Percentiles rank a stretch among this genome's conserved stretches.
phyloP scores from a whole-genome alignment of 2,888 invertebrate genomes.

The Bombylius major region DNA sequence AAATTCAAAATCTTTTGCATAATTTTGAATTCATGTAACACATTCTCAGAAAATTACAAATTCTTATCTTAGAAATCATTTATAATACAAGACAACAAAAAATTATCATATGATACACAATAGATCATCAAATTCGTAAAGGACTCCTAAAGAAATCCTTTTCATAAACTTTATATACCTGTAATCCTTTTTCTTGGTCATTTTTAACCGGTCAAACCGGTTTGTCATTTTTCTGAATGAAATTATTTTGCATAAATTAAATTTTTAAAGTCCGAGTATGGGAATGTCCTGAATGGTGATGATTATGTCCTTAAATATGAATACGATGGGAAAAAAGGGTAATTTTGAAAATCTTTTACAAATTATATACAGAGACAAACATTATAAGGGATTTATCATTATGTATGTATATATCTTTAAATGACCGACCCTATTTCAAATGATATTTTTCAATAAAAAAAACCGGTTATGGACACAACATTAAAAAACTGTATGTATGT shows the following conservation, averaged over 20 bases:
- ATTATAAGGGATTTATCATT: neutral
- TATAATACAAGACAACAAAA: too few relatives aligned
- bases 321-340: neutral
- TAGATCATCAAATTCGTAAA: too few relatives aligned
- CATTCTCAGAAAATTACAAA: too few relatives aligned
- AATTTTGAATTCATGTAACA: too few relatives aligned
- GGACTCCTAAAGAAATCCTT: too few relatives aligned
- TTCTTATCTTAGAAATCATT: too few relatives aligned
- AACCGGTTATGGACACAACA: neutral
- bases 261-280: conserved; percentile 2
- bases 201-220: conserved; percentile 21
- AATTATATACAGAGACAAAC: neutral
- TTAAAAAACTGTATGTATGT: neutral
- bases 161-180: too few relatives aligned
- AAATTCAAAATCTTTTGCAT: too few relatives aligned
- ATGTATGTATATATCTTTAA: neutral
- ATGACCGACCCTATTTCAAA: neutral
- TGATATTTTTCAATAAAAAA: neutral
- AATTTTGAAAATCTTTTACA: neutral
- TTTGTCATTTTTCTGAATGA: conserved; percentile 9
- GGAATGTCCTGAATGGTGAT: neutral
- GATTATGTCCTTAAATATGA: neutral
- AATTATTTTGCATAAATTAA: conserved; percentile 12
- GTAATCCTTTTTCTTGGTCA: conserved; percentile 12
- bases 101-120: too few relatives aligned